Evolutionary conservation across 2,797 vertebrate species (phyloP), one percentile per base, ranked within the genome.

Genomic region (Dermochelys coriacea): DNA sequence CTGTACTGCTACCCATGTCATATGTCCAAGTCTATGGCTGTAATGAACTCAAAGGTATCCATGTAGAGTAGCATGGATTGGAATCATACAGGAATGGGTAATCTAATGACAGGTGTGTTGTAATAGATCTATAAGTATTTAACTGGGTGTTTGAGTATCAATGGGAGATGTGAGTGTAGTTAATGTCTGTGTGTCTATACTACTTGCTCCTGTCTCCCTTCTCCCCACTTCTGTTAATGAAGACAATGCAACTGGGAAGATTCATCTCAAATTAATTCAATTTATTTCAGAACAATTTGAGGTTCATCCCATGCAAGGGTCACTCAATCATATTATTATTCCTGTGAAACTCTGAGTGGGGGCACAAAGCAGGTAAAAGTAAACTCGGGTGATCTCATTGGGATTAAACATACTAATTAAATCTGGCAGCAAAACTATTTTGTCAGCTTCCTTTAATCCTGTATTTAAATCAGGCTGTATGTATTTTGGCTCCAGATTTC

Each of bases 241-340:
- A 97, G 96, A 92, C 90, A 87, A 54, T 51, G 91, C 96, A 97
- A 96, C 94, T 96, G 96, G 96, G 96, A 97, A 96, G 85, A 97
- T 97, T 97, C 91, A 97, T 91, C 94, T 93, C 88, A 92, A 93
- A 96, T 94, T 97, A 97, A 97, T 96, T 93, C 78, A 91, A 94
- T 97, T 96, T 96, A 92, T 96, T 91, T 93, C 94, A 89, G 83
- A 93, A 89, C 88, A 92, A 86, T 84, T 81, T 89, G 94, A 96
- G 92, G 80, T 92, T 87, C 92, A 74, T 96, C 93, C 93, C 68
- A 95, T 89, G 90, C 96, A 95, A 96, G 84, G 93, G 84, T 95
- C 90, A 96, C 93, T 97, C 96, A 97, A 96, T 97, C 95, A 91
- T 91, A 97, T 97, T 97, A 96, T 51, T 90, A 95, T 87, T 96